Evolutionary conservation across 2,888 invertebrate genomes (phyloP).

Genomic region (Parthenolecanium corni): DNA sequence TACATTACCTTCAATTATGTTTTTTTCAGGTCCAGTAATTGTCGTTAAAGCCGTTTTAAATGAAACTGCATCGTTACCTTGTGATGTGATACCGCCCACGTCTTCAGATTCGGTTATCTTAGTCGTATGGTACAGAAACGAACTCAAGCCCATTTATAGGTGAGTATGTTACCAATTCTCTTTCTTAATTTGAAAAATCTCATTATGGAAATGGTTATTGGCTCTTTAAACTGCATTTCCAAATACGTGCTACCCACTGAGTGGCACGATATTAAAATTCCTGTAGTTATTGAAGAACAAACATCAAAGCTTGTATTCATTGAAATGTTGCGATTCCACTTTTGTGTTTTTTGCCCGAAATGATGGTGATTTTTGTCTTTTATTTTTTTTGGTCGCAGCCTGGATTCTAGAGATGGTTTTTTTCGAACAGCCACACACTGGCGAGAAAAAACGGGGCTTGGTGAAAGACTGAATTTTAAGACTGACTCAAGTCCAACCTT

Average conservation of each 20-base stretch:
- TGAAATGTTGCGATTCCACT: no score
- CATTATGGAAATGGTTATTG: no score
- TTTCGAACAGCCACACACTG: conserved; percentile 48
- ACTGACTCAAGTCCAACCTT: conserved; percentile 56
- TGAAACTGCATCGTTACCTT: conserved; percentile 29
- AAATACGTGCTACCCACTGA: no score
- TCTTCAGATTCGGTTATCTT: conserved; percentile 26
- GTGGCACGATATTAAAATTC: no score
- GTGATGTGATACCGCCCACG: conserved; percentile 27
- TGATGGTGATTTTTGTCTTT: no score
- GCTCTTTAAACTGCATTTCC: no score
- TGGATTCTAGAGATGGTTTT: conserved; percentile 44
- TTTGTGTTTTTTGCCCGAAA: no score
- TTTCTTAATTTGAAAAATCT: background rate
- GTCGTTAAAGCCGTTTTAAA: conserved; percentile 28
- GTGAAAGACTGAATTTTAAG: conserved; percentile 56
- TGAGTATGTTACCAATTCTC: background rate
- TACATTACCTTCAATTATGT: background rate
- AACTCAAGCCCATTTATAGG: conserved; percentile 30
- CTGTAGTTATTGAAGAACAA: no score
- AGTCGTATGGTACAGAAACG: conserved; percentile 30
- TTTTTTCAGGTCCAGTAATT: conserved; percentile 22
- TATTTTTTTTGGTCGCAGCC: conserved; percentile 42
- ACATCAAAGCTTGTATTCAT: no score
- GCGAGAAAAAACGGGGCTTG: conserved; percentile 54